Evolutionary conservation across 2,888 invertebrate species (phyloP).

Genomic region (Lasioglossum oenotherae): DNA sequence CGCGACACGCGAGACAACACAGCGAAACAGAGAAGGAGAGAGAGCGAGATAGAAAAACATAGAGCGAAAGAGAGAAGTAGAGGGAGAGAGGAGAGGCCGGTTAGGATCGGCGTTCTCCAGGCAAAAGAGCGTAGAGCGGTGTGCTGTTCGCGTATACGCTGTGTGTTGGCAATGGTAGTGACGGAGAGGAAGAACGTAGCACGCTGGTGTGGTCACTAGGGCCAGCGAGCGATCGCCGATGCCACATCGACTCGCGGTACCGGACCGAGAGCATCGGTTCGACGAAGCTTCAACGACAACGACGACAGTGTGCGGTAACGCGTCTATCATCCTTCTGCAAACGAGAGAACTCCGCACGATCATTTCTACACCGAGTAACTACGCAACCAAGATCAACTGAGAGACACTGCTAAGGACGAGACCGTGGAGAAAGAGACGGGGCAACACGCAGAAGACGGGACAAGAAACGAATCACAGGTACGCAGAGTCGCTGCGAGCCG

Average conservation of each 20-base stretch:
- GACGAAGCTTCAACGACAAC: not conserved
- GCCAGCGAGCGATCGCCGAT: slow-evolving; percentile 69
- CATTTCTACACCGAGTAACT: not conserved
- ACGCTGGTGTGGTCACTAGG: slow-evolving; percentile 69
- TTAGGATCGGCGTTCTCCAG: slow-evolving; percentile 69
- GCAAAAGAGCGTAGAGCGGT: slow-evolving; percentile 61
- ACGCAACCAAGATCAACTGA: not conserved
- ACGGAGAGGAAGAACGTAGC: slow-evolving; percentile 58
- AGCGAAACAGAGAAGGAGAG: not conserved
- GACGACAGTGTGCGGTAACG: not conserved
- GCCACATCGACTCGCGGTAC: slow-evolving; percentile 76
- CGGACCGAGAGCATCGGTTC: slow-evolving; percentile 71
- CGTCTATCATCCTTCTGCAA: not conserved
- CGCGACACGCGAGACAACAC: slow-evolving; percentile 1
- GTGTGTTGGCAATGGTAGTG: slow-evolving; percentile 55
- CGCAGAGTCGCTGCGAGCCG: slow-evolving; percentile 5
- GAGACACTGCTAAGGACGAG: not conserved
- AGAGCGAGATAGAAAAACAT: not conserved
- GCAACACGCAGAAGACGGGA: not conserved
- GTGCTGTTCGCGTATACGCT: slow-evolving; percentile 41
- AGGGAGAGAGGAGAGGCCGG: slow-evolving; percentile 45
- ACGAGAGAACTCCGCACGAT: not conserved
- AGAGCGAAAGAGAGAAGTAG: not conserved
- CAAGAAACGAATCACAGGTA: slow-evolving; percentile 25
- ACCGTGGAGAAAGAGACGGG: not conserved